Evolutionary conservation across 2,797 vertebrate genomes (phyloP), one percentile per base, ranked within the genome.

Genomic region (Rhyacichthys aspro): DNA sequence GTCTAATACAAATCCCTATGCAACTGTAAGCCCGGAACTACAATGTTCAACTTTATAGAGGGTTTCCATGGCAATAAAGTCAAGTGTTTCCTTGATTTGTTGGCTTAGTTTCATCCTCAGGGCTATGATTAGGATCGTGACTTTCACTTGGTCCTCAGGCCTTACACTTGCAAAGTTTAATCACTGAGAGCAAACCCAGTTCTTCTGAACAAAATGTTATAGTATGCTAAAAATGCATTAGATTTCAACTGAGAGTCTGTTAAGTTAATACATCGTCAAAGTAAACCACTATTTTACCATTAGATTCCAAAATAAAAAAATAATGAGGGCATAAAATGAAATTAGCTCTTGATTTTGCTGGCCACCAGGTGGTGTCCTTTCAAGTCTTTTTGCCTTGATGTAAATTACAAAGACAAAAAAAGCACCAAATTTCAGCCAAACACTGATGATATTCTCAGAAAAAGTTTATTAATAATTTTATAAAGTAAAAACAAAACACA

Each of bases 291-390:
- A 6, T n/a, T n/a, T n/a, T 28, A 28, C 23, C 23, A 28, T 2
- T 28, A 6, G 3, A 28, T 28, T 28, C 7, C 23, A 28, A 28
- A 5, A 28, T 28, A 23, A 23, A 23, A 23, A 23, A 23, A 23
- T 23, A 23, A n/a, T n/a, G n/a, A n/a, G 19, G 19, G 43, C 37
- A 23, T n/a, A 8, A 39, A 42, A 39, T 28, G 8, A 47, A 37
- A 49, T 34, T 7, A 32, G 7, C 15, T 36, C 9, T 38, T 8
- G 7, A 14, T 62, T 77, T 33, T 17, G 5, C 2, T 1, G 0
- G 63, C 85, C 92, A 90, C 79, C 72, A 92, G 92, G 76, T 90
- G 91, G 92, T 47, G 78, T 47, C 79, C 72, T 84, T 55, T 28
- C 23, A 28, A 28, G 23, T 5, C 23, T 28, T 28, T 2, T 23